Percentiles rank a stretch among this genome's conserved stretches.
phyloP scores from a whole-genome alignment of 2,797 vertebrate genomes.

The Lepus oiostolus region DNA sequence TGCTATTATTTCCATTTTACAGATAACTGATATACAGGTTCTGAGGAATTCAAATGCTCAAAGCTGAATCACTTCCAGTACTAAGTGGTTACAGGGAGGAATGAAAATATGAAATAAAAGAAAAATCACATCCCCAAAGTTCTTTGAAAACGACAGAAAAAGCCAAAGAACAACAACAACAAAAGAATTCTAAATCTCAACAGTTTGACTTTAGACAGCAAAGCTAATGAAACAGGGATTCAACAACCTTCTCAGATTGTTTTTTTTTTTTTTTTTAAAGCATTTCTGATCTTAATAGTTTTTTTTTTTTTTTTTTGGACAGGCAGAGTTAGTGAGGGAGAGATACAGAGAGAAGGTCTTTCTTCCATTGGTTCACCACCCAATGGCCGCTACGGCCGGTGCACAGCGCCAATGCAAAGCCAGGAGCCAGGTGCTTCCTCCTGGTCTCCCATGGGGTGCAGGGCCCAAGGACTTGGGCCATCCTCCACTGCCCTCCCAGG shows the following conservation, averaged over 20 bases:
- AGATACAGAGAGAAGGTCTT: too few species aligned
- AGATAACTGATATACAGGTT: not conserved
- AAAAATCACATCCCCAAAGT: not conserved
- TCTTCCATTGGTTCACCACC: too few species aligned
- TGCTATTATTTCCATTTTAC: not conserved
- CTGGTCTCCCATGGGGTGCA: too few species aligned
- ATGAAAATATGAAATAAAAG: not conserved
- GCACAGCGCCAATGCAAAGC: too few species aligned
- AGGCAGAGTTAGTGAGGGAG: too few species aligned
- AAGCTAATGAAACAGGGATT: not conserved
- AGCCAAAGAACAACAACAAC: not conserved
- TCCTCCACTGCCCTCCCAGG: too few species aligned
- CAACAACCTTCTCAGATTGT: not conserved
- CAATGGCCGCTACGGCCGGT: too few species aligned
- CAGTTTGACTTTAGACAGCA: not conserved
- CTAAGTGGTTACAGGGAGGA: not conserved
- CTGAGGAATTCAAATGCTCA: conserved; percentile 44
- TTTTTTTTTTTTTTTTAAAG: not conserved
- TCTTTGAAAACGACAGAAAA: conserved; percentile 66
- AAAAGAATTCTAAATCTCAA: not conserved
- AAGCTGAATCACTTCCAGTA: not conserved
- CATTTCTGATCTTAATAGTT: too few species aligned
- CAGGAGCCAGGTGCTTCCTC: too few species aligned
- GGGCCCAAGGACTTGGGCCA: too few species aligned
- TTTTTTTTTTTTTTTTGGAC: too few species aligned